A percentile compares a stretch with the other conserved stretches of the same genome.
Evolutionary conservation across 2,888 invertebrate species (phyloP).

Genomic region (Eudemis profundana): DNA sequence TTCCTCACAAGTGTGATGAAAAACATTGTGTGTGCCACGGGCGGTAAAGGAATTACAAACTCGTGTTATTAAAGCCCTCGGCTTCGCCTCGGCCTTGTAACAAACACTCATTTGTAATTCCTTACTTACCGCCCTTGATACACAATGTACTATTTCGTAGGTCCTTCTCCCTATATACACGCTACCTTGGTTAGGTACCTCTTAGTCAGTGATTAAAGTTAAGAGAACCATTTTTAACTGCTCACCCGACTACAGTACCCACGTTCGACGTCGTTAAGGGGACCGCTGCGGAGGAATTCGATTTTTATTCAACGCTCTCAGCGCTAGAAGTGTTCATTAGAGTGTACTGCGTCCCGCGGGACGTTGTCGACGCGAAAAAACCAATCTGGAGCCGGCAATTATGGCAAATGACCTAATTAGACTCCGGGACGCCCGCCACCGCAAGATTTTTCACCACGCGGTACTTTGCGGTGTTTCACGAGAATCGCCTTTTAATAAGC

Average conservation of each 20-base stretch:
- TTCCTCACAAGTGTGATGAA: no score
- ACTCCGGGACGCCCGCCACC: conserved; percentile 57
- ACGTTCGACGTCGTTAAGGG: conserved; percentile 38
- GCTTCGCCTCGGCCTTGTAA: no score
- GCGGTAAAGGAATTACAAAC: no score
- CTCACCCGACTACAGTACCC: conserved; percentile 19
- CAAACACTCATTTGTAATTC: no score
- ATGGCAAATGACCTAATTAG: conserved; percentile 81
- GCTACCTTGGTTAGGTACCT: neutral
- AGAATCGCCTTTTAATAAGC: conserved; percentile 66
- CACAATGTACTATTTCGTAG: no score
- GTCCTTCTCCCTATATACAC: no score
- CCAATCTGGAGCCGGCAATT: conserved; percentile 81
- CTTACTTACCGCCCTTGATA: no score
- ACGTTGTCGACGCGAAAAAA: conserved; percentile 80
- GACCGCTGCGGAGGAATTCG: conserved; percentile 42
- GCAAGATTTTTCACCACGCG: conserved; percentile 68
- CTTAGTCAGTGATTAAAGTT: conserved; percentile 9
- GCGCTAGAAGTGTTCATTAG: conserved; percentile 75
- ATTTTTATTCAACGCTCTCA: conserved; percentile 55
- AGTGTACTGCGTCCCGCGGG: conserved; percentile 69
- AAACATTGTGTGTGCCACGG: no score
- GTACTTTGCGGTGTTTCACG: conserved; percentile 62
- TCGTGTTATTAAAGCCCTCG: no score
- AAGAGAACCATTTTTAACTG: conserved; percentile 31